Conservation (phyloP, 2,888 invertebrate species). For the Clostera curtula region DNA sequence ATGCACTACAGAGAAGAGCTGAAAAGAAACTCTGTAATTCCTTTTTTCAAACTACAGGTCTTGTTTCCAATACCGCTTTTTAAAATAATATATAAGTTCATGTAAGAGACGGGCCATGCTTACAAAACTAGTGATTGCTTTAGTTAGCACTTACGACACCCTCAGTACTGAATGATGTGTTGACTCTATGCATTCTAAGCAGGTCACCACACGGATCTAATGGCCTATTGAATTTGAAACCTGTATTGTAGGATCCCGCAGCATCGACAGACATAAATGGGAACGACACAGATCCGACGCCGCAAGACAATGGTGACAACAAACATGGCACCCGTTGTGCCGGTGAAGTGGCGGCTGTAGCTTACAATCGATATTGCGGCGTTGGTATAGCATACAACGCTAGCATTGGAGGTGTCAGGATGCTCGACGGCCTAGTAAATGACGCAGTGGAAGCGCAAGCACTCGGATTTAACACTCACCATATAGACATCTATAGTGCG, state of each 20-base stretch:
- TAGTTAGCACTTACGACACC: too few species aligned
- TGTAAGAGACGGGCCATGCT: too few species aligned
- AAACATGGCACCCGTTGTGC: slow-evolving; percentile 99
- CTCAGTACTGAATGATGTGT: too few species aligned
- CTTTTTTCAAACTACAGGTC: too few species aligned
- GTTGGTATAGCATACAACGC: slow-evolving; percentile 98
- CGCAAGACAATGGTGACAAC: slow-evolving; percentile 98
- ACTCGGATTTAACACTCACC: slow-evolving; percentile 92
- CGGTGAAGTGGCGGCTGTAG: slow-evolving; percentile 97
- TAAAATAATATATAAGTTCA: too few species aligned
- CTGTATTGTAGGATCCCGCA: slow-evolving; percentile 82
- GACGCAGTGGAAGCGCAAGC: slow-evolving; percentile 97
- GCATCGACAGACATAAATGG: slow-evolving; percentile 98
- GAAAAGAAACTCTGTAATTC: too few species aligned
- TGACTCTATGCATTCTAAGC: too few species aligned
- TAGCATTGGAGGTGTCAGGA: slow-evolving; percentile 96
- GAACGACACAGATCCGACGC: slow-evolving; percentile 97
- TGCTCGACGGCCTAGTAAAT: slow-evolving; percentile 98
- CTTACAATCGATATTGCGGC: slow-evolving; percentile 97
- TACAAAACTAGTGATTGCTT: too few species aligned
- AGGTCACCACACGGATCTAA: too few species aligned
- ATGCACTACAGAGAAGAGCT: too few species aligned
- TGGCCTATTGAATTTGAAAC: slow-evolving; percentile 18
- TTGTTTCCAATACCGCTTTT: too few species aligned
- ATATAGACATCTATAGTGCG: slow-evolving; percentile 97